A percentile compares a stretch with the other conserved stretches of the same genome.
Conservation (phyloP, 2,888 invertebrate species). For the Xestia c-nigrum region DNA sequence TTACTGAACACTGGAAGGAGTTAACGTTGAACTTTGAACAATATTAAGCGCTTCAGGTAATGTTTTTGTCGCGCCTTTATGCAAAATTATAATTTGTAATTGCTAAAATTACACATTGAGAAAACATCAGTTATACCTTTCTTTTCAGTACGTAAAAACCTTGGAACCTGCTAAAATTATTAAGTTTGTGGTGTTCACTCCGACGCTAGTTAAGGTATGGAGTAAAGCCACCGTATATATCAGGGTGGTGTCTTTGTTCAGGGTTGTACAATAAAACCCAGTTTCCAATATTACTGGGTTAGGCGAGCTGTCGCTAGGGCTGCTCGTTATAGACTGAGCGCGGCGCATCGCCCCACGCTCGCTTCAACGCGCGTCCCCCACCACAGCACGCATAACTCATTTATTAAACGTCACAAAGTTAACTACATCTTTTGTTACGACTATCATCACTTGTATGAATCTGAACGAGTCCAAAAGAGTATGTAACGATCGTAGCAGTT, state of each 20-base stretch:
- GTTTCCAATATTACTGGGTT: too few species aligned
- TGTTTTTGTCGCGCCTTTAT: not conserved
- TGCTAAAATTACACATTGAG: not conserved
- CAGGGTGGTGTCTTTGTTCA: too few species aligned
- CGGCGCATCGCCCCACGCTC: too few species aligned
- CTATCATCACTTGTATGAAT: not conserved
- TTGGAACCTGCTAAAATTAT: not conserved
- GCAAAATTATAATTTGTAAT: not conserved
- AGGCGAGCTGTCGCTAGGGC: too few species aligned
- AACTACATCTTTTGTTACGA: not conserved
- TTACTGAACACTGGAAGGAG: slow-evolving; percentile 34
- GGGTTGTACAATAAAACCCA: too few species aligned
- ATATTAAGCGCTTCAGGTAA: slow-evolving; percentile 34
- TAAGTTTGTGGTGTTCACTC: too few species aligned
- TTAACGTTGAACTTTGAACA: slow-evolving; percentile 42
- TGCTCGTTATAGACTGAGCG: too few species aligned
- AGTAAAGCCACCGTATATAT: too few species aligned
- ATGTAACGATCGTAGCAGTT: not conserved
- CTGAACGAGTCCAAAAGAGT: not conserved
- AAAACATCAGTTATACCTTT: not conserved
- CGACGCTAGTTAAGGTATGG: too few species aligned
- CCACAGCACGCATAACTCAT: too few species aligned
- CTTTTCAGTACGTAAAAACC: not conserved
- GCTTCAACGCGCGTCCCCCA: too few species aligned
- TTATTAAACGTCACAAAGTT: too few species aligned